Evolutionary conservation across 2,113 vertebrate species (phyloP), one percentile per base, ranked within the genome.

Genomic region (Psilopogon haemacephalus): DNA sequence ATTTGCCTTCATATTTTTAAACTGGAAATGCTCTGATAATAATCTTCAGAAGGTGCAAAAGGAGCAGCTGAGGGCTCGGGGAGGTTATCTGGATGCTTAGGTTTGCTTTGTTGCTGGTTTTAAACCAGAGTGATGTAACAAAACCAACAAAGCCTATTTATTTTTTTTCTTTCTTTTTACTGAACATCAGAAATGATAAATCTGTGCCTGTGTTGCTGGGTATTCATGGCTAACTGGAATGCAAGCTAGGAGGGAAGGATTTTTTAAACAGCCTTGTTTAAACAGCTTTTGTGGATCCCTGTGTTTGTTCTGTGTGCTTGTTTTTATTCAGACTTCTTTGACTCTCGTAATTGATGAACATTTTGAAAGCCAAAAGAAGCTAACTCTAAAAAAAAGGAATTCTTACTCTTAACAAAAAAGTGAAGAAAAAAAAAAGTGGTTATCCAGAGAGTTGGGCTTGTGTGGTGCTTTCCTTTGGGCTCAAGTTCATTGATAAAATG

Each of bases 271-370:
- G 78, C 35, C 60, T 95, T 95, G 93, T 96, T 95, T 86, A 89
- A 96, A 96, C 93, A 95, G 93, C 84, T 93, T 94, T 96, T 94
- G 82, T 95, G 87, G 84, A 83, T 96, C 84, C 75, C 72, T 83
- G 0, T 95, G 77, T 95, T 96, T 96, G 94, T 94, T 96, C 93
- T 93, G 12, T 55, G 75, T 91, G 95, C 96, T 96, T 94, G 89
- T 95, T 94, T 94, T 94, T 91, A 89, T 93, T 95, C 72, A 86
- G 87, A 93, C 65, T 76, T 84, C 79, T 94, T 87, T 91, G 89
- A 65, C 82, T 94, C 35, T 26, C 71, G 65, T 93, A 95, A 95
- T 95, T 93, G 94, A 96, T 94, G 95, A 76, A 74, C 82, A 95
- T 10, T 94, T 91, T 87, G 82, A 95, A 93, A 94, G 89, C 89